These are phyloP conservation scores for Chaetodon trifascialis DNA, from an alignment of 2,113 vertebrate genomes.

Conservation along the genomic window DNA sequence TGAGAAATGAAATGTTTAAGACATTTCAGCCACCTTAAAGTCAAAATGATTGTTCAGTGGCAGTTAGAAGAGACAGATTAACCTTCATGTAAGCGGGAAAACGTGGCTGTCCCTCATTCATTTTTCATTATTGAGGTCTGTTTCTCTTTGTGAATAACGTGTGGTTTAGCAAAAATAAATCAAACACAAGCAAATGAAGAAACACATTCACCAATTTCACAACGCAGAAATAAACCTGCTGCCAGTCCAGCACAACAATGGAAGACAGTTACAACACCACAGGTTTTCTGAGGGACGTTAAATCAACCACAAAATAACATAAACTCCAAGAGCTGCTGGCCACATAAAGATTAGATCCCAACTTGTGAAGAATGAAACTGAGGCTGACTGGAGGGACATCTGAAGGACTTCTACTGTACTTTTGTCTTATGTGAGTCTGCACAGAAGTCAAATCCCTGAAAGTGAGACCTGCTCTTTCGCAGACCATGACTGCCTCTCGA, in stretches of 20 bases:
- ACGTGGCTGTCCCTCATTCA: background rate
- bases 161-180: background rate
- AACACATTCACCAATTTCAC: background rate
- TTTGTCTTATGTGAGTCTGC: background rate
- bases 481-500: background rate
- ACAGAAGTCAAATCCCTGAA: background rate
- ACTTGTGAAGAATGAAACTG: no score
- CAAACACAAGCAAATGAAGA: background rate
- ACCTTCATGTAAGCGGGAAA: background rate
- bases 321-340: background rate
- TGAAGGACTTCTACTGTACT: no score
- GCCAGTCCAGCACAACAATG: no score
- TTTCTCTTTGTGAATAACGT: background rate
- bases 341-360: no score
- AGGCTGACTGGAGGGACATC: no score
- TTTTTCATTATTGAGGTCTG: background rate
- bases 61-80: background rate
- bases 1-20: conserved; percentile 9
- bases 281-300: background rate
- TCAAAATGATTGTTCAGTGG: background rate
- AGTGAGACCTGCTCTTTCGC: background rate
- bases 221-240: background rate
- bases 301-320: no score
- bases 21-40: background rate
- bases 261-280: background rate